These are phyloP conservation scores for Mareca penelope DNA, from an alignment of 2,797 vertebrate genomes.

Conservation along the genomic window DNA sequence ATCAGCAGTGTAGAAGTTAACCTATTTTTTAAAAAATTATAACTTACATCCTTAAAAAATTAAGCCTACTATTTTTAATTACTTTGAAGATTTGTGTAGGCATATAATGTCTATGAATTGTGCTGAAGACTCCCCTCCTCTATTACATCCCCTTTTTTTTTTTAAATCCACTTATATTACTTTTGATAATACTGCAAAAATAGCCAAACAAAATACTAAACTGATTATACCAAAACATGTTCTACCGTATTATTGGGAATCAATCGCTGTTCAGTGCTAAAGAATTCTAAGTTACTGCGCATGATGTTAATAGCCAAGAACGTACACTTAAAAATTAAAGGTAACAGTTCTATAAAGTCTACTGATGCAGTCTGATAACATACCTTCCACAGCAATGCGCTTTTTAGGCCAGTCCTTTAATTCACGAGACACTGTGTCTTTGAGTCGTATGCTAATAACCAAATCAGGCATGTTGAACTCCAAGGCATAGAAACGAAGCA, in stretches of 20 bases:
- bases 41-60: neutral
- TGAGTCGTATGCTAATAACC: slow-evolving; percentile 89
- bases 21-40: neutral
- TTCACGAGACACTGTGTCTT: slow-evolving; percentile 85
- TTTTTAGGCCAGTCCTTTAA: slow-evolving; percentile 97
- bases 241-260: neutral
- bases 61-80: neutral
- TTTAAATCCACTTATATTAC: neutral
- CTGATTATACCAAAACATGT: neutral
- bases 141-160: neutral
- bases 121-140: neutral
- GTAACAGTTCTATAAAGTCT: neutral
- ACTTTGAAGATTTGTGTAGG: neutral
- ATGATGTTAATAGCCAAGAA: neutral
- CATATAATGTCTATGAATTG: neutral
- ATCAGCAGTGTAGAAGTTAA: neutral
- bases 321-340: neutral
- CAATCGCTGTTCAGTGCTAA: neutral
- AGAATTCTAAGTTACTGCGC: neutral
- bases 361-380: neutral
- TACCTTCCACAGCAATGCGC: slow-evolving; percentile 94
- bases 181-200: neutral
- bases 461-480: slow-evolving; percentile 89
- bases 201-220: neutral
- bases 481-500: slow-evolving; percentile 94